Percentiles rank a stretch among this genome's conserved stretches.
Evolutionary conservation across 1,140 invertebrate genomes (phyloP).

Genomic region (Euwallacea similis): DNA sequence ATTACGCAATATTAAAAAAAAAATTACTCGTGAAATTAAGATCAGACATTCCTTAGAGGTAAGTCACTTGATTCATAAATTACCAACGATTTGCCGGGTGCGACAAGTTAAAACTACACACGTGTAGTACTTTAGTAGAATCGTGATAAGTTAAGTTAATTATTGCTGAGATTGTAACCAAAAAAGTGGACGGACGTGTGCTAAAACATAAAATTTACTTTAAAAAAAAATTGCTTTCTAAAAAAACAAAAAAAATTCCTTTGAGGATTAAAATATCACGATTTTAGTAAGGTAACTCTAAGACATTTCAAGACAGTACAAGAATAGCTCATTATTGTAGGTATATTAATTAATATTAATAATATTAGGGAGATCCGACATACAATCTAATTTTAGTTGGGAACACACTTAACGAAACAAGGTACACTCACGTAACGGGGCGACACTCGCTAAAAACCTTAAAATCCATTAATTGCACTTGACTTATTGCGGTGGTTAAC

Average conservation of each 20-base stretch:
- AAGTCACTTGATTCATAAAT: no score
- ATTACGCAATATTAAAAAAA: no score
- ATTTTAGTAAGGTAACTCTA: conserved; percentile 9
- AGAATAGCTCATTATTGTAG: conserved; percentile 4
- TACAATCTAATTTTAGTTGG: conserved; percentile 2
- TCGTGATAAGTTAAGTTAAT: no score
- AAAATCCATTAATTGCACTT: conserved; percentile 40
- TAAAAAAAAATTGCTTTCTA: background rate
- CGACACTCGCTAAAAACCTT: conserved; percentile 19
- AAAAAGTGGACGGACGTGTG: no score
- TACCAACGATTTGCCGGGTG: no score
- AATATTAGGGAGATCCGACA: conserved; percentile 10
- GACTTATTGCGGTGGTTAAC: conserved; percentile 35
- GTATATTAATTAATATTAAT: background rate
- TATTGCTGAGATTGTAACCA: no score
- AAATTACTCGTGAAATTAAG: no score
- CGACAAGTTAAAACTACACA: no score
- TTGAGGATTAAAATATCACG: conserved; percentile 5
- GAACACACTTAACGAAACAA: conserved; percentile 15
- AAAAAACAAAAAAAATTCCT: no score
- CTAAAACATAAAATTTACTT: background rate
- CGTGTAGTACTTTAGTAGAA: no score
- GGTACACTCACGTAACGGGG: background rate
- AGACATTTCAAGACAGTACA: conserved; percentile 8
- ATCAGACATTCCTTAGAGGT: no score